Evolutionary conservation across 2,888 invertebrate species (phyloP), one percentile per base, ranked within the genome.

Genomic region (Graphium colonna): DNA sequence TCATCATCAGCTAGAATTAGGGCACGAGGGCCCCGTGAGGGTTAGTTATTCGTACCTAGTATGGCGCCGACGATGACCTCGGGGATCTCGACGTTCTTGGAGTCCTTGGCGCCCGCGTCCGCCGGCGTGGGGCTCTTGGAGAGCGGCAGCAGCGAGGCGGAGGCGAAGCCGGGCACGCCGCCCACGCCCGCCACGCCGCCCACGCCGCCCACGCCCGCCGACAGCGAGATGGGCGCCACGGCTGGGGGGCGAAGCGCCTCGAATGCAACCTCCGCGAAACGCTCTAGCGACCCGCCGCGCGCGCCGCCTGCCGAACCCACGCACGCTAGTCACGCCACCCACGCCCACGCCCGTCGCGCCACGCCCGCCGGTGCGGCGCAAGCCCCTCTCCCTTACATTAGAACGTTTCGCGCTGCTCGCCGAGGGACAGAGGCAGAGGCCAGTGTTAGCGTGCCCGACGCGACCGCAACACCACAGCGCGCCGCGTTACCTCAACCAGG

Each of bases 51-150:
- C 33, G 8, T 2, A 33, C 97, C 98, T 84, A 98, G 92, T 77
- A 99, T 97, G 79, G 98, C 98, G 77, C 98, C 98, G 80, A 98
- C 97, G 89, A 98, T 97, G 87, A 95, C 94, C 92, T 97, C 97
- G 57, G 97, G 94, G 82, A 98, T 97, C 92, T 98, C 97, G 79
- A 97, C 95, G 91, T 96, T 96, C 91, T 95, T 96, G 76, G 94
- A 92, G 90, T 96, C 95, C 91, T 95, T 95, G 83, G 92, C 92
- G 70, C 91, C 91, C 73, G 92, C 91, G 90, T 95, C 95, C 64
- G 94, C 94, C 64, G 95, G 95, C 79, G 95, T 94, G 69, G 88
- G 88, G 83, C 95, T 95, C 92, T 95, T 95, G 91, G 94, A 94
- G 69, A 95, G 91, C 77, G 93, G 93, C 87, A 94, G 92, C 79